A percentile compares a stretch with the other conserved stretches of the same genome.
These are phyloP conservation scores for Hermatobates lingyangjiaoensis DNA, from an alignment of 1,140 invertebrate genomes.

Conservation along the genomic window DNA sequence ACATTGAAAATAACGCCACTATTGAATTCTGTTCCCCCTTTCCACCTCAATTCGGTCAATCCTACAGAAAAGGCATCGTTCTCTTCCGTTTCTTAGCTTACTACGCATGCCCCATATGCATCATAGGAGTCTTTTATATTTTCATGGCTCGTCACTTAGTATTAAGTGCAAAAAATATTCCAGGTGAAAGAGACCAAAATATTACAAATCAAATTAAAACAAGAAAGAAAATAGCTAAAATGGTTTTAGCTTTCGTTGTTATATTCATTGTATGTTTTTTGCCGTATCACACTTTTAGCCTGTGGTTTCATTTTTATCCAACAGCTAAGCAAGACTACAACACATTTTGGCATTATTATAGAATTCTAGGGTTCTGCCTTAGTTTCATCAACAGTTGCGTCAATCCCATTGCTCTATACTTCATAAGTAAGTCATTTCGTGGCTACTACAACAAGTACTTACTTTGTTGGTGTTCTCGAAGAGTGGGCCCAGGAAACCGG, in stretches of 20 bases:
- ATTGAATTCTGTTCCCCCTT: slow-evolving; percentile 51
- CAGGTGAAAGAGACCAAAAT: slow-evolving; percentile 41
- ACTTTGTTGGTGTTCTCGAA: slow-evolving; percentile 44
- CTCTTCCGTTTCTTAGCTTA: slow-evolving; percentile 49
- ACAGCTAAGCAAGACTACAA: slow-evolving; percentile 50
- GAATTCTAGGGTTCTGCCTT: slow-evolving; percentile 69
- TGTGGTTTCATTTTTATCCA: slow-evolving; percentile 72
- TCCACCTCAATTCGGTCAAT: slow-evolving; percentile 27
- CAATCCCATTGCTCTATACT: slow-evolving; percentile 82
- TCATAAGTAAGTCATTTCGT: slow-evolving; percentile 76
- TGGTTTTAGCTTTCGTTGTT: slow-evolving; percentile 78
- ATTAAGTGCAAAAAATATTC: slow-evolving; percentile 60
- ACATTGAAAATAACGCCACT: slow-evolving; percentile 30
- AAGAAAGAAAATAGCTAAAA: slow-evolving; percentile 60
- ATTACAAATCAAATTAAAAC: slow-evolving; percentile 35
- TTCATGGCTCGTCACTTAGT: slow-evolving; percentile 73
- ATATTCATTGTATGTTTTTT: slow-evolving; percentile 84
- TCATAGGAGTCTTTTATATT: slow-evolving; percentile 70
- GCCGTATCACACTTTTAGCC: slow-evolving; percentile 61
- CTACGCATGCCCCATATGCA: slow-evolving; percentile 62
- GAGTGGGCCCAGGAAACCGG: no score
- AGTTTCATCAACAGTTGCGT: slow-evolving; percentile 84
- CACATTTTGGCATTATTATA: slow-evolving; percentile 60
- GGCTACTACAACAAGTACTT: slow-evolving; percentile 76
- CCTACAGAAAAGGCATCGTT: slow-evolving; percentile 32